Percentiles rank a stretch among this genome's conserved stretches.
Conservation (phyloP, 2,888 invertebrate genomes). For the Seladonia tumulorum region DNA sequence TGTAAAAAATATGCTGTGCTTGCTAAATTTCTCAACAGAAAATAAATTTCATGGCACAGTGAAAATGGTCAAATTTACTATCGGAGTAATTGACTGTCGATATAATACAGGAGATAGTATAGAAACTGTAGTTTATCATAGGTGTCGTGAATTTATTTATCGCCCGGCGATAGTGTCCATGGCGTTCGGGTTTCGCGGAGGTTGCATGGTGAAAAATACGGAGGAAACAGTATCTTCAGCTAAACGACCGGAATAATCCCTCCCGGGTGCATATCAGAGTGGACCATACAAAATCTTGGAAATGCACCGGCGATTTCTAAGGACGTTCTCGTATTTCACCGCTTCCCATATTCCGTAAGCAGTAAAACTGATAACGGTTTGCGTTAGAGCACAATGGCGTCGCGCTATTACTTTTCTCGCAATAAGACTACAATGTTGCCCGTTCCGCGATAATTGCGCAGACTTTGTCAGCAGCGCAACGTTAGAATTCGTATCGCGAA, state of each 20-base stretch:
- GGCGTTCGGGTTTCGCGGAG: neutral
- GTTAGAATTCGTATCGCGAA: neutral
- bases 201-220: neutral
- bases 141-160: neutral
- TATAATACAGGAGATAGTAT: neutral
- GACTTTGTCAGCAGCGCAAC: constrained; percentile 1
- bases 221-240: constrained; percentile 37
- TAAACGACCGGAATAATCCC: constrained; percentile 56
- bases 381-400: constrained; percentile 1
- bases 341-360: constrained; percentile 30
- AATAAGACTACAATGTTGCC: neutral
- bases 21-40: neutral
- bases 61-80: neutral
- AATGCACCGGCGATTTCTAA: constrained; percentile 29
- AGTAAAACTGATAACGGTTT: constrained; percentile 18
- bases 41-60: neutral
- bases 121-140: neutral
- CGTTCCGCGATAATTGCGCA: neutral
- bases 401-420: neutral
- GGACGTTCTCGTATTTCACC: constrained; percentile 21
- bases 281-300: constrained; percentile 43
- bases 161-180: neutral
- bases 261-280: constrained; percentile 38
- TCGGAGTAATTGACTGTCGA: neutral
- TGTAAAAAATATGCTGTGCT: neutral